Conservation (phyloP, 2,113 vertebrate genomes). For the Vimba vimba region DNA sequence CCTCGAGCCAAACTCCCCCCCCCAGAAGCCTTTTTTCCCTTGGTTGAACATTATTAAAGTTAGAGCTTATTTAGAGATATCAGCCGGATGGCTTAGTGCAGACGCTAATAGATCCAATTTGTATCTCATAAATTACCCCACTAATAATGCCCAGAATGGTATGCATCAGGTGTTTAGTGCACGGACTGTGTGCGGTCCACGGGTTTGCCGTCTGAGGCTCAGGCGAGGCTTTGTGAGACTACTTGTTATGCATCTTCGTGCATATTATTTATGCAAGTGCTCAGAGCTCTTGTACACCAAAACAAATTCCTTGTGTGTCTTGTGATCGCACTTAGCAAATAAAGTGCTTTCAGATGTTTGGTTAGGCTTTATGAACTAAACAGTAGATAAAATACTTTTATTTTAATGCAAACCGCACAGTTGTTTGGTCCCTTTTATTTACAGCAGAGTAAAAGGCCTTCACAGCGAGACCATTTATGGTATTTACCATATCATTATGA, state of each 20-base stretch:
- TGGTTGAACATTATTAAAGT: no score
- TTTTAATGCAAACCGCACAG: not conserved
- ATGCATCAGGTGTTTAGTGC: not conserved
- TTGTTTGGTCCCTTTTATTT: not conserved
- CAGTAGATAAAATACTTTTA: not conserved
- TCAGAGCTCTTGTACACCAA: not conserved
- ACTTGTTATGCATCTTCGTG: not conserved
- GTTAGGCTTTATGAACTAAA: not conserved
- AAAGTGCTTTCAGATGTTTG: not conserved
- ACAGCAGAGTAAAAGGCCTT: not conserved
- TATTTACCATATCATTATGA: no score
- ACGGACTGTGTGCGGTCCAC: not conserved
- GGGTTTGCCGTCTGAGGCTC: not conserved
- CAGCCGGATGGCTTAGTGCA: no score
- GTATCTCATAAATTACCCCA: no score
- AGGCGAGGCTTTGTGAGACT: not conserved
- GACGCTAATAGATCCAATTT: no score
- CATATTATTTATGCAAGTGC: not conserved
- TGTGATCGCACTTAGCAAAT: not conserved
- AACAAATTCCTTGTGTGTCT: not conserved
- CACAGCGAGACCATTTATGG: no score
- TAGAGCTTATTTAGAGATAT: no score
- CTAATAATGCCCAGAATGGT: no score
- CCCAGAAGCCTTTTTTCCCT: no score
- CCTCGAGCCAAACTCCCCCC: no score